Evolutionary conservation across 1,140 invertebrate genomes (phyloP).

Genomic region (Drosophila sechellia): DNA sequence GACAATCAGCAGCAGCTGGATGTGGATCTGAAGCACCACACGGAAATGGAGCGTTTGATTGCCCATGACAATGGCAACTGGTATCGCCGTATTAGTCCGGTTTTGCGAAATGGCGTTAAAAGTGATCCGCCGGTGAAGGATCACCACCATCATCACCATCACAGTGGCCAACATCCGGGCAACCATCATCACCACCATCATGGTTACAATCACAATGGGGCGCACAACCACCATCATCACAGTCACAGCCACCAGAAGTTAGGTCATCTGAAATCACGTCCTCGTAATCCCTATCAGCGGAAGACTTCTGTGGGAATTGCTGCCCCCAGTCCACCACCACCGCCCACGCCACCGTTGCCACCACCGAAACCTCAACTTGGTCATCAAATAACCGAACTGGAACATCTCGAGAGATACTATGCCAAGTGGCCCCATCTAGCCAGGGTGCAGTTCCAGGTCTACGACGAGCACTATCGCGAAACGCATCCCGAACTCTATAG

Average conservation of each 20-base stretch:
- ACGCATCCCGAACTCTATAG: slow-evolving; percentile 63
- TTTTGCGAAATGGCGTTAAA: slow-evolving; percentile 69
- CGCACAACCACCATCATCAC: slow-evolving; percentile 27
- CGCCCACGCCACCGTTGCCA: slow-evolving; percentile 48
- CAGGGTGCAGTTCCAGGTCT: slow-evolving; percentile 73
- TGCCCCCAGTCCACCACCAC: neutral
- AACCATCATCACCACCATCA: slow-evolving; percentile 30
- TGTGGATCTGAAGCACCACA: slow-evolving; percentile 45
- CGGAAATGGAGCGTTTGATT: slow-evolving; percentile 68
- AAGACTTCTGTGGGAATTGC: neutral
- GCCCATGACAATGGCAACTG: slow-evolving; percentile 66
- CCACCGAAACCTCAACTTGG: slow-evolving; percentile 57
- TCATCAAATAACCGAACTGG: slow-evolving; percentile 76
- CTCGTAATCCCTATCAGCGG: slow-evolving; percentile 53
- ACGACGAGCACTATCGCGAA: slow-evolving; percentile 73
- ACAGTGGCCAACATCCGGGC: slow-evolving; percentile 20
- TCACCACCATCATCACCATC: slow-evolving; percentile 31
- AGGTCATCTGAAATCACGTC: slow-evolving; percentile 1
- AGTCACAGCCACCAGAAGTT: slow-evolving; percentile 33
- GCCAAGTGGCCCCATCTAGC: slow-evolving; percentile 82
- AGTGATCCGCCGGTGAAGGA: slow-evolving; percentile 15
- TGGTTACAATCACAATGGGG: slow-evolving; percentile 17
- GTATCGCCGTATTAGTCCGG: slow-evolving; percentile 74
- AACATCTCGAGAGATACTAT: slow-evolving; percentile 76
- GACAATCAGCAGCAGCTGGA: slow-evolving; percentile 34